A percentile compares a stretch with the other conserved stretches of the same genome.
phyloP scores from a whole-genome alignment of 2,888 invertebrate genomes.

The Drosophila heteroneura region DNA sequence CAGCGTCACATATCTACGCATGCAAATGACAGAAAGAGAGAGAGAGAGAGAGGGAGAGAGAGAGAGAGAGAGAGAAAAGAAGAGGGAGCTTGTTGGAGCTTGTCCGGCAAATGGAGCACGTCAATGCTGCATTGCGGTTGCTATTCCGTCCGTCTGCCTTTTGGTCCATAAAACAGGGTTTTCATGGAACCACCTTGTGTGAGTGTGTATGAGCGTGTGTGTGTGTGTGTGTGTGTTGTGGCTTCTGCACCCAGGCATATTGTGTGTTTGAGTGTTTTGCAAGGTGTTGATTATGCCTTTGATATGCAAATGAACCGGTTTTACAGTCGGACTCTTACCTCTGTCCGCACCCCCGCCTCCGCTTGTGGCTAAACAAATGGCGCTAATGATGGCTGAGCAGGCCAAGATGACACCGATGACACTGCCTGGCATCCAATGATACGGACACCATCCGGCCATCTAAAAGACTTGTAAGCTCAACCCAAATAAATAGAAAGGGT shows the following conservation, averaged over 20 bases:
- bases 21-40: constrained; percentile 58
- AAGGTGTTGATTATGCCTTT: constrained; percentile 81
- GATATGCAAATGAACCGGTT: constrained; percentile 81
- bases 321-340: constrained; percentile 39
- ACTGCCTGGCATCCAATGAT: constrained; percentile 54
- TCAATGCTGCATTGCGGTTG: constrained; percentile 61
- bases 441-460: constrained; percentile 48
- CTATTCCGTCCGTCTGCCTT: constrained; percentile 11
- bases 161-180: constrained; percentile 40
- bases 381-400: constrained; percentile 71
- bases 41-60: constrained; percentile 1
- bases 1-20: constrained; percentile 30
- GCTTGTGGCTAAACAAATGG: constrained; percentile 56
- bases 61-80: not conserved
- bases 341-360: not conserved
- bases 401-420: constrained; percentile 59
- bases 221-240: constrained; percentile 30
- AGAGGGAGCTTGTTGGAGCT: constrained; percentile 28
- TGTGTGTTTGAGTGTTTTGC: constrained; percentile 55
- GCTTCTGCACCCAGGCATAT: constrained; percentile 43
- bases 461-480: constrained; percentile 42
- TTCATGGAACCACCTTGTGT: constrained; percentile 39
- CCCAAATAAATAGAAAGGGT: constrained; percentile 51
- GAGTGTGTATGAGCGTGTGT: not conserved
- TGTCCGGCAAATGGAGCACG: constrained; percentile 69